A percentile compares a stretch with the other conserved stretches of the same genome.
phyloP scores from a whole-genome alignment of 2,888 invertebrate genomes.

The Cyaniris semiargus region DNA sequence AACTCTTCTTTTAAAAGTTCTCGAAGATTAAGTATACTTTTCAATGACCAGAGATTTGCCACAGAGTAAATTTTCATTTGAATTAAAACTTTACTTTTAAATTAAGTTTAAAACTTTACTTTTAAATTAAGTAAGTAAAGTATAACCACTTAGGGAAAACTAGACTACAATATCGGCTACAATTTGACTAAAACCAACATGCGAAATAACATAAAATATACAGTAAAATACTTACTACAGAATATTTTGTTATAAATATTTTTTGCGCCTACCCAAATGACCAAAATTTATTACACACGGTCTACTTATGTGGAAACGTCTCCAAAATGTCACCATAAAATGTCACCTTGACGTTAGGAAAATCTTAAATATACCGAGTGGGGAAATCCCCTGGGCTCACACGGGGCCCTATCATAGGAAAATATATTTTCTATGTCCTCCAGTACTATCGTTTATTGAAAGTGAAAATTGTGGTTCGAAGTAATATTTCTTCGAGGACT shows the following conservation, averaged over 20 bases:
- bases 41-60: not conserved
- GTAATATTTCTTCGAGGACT: not conserved
- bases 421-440: not conserved
- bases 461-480: not conserved
- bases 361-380: constrained; percentile 5
- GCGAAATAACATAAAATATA: not conserved
- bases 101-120: not conserved
- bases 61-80: not conserved
- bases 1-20: not conserved
- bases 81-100: not conserved
- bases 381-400: not conserved
- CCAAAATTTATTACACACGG: not conserved
- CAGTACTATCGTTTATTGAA: not conserved
- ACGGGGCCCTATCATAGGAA: not conserved
- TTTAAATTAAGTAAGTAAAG: not conserved
- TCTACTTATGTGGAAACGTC: not conserved
- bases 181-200: not conserved
- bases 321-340: constrained; percentile 15
- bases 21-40: not conserved
- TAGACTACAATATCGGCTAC: not conserved
- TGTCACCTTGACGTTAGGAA: not conserved
- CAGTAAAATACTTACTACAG: not conserved
- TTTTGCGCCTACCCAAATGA: constrained; percentile 1
- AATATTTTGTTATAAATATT: not conserved
- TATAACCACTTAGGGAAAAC: not conserved